Percentiles rank a stretch among this genome's conserved stretches.
These are phyloP conservation scores for Ceyx melanurus DNA, from an alignment of 2,113 vertebrate species.

Conservation along the genomic window DNA sequence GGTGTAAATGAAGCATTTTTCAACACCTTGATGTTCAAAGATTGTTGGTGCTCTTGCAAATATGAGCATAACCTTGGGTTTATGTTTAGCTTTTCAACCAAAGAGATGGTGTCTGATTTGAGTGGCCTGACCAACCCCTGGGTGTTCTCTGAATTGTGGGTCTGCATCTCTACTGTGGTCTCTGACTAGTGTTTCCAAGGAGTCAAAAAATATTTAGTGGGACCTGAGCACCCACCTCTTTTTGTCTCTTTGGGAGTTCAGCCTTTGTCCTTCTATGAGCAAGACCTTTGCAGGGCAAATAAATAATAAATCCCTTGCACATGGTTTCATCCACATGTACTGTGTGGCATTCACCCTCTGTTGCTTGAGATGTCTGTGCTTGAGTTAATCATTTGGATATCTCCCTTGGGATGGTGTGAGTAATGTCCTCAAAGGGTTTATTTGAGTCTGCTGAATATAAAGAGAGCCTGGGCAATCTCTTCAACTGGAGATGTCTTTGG, in stretches of 20 bases:
- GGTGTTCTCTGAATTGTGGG: neutral
- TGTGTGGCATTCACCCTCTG: neutral
- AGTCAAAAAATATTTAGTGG: neutral
- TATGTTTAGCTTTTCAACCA: neutral
- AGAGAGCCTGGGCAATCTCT: neutral
- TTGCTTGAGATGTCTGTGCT: neutral
- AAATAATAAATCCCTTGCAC: neutral
- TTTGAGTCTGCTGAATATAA: neutral
- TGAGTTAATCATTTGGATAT: neutral
- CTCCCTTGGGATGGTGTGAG: neutral
- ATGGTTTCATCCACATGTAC: accelerated
- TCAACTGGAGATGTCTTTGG: neutral
- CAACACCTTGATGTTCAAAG: neutral
- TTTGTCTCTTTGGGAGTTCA: neutral
- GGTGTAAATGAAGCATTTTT: neutral
- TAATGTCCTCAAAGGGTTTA: neutral
- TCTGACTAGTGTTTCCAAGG: neutral
- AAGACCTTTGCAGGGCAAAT: neutral
- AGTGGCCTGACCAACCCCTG: neutral
- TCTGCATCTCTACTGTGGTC: neutral
- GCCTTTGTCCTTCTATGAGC: neutral
- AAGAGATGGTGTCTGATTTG: neutral
- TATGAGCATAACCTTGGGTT: neutral
- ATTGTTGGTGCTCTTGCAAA: neutral
- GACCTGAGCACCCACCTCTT: neutral